Evolutionary conservation across 2,888 invertebrate genomes (phyloP).

Genomic region (Nemotelus nigrinus): DNA sequence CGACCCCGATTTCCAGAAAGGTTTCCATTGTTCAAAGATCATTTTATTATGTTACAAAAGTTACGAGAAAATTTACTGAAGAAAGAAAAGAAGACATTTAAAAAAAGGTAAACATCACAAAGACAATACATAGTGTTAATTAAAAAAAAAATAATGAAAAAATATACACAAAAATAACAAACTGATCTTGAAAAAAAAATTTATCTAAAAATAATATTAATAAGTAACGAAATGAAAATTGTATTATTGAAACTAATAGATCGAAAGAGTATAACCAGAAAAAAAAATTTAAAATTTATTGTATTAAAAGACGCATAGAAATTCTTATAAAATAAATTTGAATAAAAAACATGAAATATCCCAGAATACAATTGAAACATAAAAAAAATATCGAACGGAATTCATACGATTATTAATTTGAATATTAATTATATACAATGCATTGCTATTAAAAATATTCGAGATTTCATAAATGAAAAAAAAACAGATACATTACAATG

Average conservation of each 20-base stretch:
- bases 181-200: too few species aligned
- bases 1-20: too few species aligned
- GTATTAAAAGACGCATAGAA: slow-evolving; percentile 8
- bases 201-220: too few species aligned
- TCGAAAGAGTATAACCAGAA: slow-evolving; percentile 17
- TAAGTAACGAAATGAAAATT: background rate
- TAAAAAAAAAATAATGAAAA: slow-evolving; percentile 43
- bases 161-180: slow-evolving; percentile 6
- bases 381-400: background rate
- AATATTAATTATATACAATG: background rate
- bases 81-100: too few species aligned
- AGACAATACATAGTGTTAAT: slow-evolving; percentile 51
- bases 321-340: background rate
- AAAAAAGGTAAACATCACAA: slow-evolving; percentile 40
- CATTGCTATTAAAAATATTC: background rate
- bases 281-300: slow-evolving; percentile 5
- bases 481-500: too few species aligned
- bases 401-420: too few species aligned
- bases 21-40: too few species aligned
- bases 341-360: background rate
- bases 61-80: too few species aligned
- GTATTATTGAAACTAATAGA: slow-evolving; percentile 7
- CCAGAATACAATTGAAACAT: background rate
- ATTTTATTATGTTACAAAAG: too few species aligned
- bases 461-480: background rate